Base-by-base conservation (phyloP, 2,888 invertebrate species). In the Tortrix viridana region DNA sequence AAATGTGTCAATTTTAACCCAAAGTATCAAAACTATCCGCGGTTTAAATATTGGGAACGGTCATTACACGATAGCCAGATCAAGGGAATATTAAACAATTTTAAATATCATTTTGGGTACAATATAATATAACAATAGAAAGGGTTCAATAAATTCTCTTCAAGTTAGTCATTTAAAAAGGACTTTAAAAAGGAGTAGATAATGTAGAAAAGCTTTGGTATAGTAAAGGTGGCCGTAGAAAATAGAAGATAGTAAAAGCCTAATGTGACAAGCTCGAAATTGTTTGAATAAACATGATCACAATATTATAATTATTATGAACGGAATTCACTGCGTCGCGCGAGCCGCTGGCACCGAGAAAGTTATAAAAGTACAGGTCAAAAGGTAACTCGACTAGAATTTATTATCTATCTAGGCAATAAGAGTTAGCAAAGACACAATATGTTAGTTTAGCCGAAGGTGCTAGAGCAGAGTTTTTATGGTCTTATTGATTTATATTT, bases 231-330 rank as follows among this genome's bases (percentile, higher is more conserved):
- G 79, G 74, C 81, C 76, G 83, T 89, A 88, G 85, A 88, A 88
- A 88, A 86, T 77, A 81, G 81, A 81, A 63, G 63, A 58, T 53
- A 81, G 70, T 81, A 83, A 83, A 89, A 88, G 89, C 89, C 81
- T 85, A 88, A 80, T 81, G 81, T 86, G 83, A 86, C 81, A 90
- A 91, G 90, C 91, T 90, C 91, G 85, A 87, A 83, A 78, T 78
- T 82, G 81, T 82, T 82, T 81, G 77, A 78, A 68, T 69, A 73
- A 68, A 67, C 72, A 68, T 72, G 73, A 77, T 77, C 74, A 79
- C 77, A 81, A 74, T 72, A 71, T 69, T 67, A 69, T 71, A 68
- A 56, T 32, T 32, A 32, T 3, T n/a, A 32, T 49, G 69, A 68
- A 16, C 69, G 63, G 54, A 60, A 54, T 64, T 56, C 53, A 26